A percentile compares a stretch with the other conserved stretches of the same genome.
Conservation (phyloP, 1,140 invertebrate species). For the Ditylenchus dipsaci region DNA sequence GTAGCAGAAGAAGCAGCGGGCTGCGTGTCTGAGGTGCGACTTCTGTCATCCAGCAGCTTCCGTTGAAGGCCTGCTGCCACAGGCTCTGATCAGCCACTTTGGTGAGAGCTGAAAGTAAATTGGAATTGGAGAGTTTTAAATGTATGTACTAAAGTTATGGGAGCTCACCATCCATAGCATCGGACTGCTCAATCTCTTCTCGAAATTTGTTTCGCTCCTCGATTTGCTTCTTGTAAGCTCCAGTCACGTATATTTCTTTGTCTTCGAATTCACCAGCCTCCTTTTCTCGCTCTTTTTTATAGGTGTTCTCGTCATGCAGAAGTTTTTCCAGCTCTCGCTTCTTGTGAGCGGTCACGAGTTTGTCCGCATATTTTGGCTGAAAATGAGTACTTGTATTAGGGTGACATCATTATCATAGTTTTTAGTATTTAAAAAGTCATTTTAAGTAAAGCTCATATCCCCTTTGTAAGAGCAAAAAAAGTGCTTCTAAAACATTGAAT, state of each 20-base stretch:
- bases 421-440: too few species aligned
- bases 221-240: conserved; percentile 28
- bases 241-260: conserved; percentile 31
- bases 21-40: background rate
- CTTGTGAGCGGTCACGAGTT: conserved; percentile 26
- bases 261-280: conserved; percentile 32
- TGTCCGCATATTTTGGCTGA: conserved; percentile 35
- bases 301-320: conserved; percentile 27
- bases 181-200: conserved; percentile 16
- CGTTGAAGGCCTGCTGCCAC: conserved; percentile 33
- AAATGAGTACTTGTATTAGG: conserved; percentile 1
- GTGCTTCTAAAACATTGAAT: too few species aligned
- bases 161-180: conserved; percentile 17
- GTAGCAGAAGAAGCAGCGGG: background rate
- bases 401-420: too few species aligned
- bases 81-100: conserved; percentile 22
- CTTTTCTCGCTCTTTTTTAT: conserved; percentile 27
- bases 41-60: conserved; percentile 23
- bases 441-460: too few species aligned
- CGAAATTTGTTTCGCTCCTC: conserved; percentile 18
- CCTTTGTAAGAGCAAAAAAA: too few species aligned
- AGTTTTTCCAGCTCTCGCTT: conserved; percentile 27
- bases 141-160: background rate
- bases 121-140: too few species aligned
- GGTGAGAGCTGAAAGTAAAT: conserved; percentile 15